Percentiles rank a stretch among this genome's conserved stretches.
These are phyloP conservation scores for Vanacampus margaritifer DNA, from an alignment of 2,113 vertebrate species.

Conservation along the genomic window DNA sequence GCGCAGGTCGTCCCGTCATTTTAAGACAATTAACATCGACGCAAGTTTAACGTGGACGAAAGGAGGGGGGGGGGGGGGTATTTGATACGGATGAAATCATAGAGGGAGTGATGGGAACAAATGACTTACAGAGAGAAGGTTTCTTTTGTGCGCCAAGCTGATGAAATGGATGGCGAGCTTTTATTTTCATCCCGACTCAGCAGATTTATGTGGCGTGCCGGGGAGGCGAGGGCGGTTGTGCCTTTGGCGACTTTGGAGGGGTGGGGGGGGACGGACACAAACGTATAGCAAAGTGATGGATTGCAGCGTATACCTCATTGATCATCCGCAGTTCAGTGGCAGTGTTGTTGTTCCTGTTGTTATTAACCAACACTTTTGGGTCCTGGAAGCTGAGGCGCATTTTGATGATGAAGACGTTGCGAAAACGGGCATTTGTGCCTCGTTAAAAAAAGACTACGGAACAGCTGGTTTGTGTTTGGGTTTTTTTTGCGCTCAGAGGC, in stretches of 20 bases:
- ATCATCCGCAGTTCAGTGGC: slow-evolving; percentile 56
- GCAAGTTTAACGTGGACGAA: neutral
- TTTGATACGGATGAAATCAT: neutral
- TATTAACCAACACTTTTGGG: slow-evolving; percentile 23
- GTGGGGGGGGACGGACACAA: slow-evolving; percentile 26
- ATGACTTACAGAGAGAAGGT: neutral
- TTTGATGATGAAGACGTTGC: slow-evolving; percentile 30
- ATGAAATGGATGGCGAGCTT: slow-evolving; percentile 48
- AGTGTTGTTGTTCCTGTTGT: slow-evolving; percentile 30
- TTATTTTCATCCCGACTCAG: slow-evolving; percentile 29
- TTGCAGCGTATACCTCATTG: slow-evolving; percentile 55
- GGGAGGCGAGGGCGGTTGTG: slow-evolving; percentile 39
- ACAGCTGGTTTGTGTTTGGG: neutral
- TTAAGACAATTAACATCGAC: slow-evolving; percentile 38
- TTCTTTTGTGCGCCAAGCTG: slow-evolving; percentile 38
- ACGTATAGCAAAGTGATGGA: slow-evolving; percentile 58
- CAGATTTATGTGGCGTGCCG: slow-evolving; percentile 56
- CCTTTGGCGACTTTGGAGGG: neutral
- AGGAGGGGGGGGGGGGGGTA: neutral
- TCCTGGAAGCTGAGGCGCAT: slow-evolving; percentile 46
- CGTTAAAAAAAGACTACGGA: neutral
- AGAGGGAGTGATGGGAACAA: neutral
- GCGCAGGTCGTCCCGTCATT: slow-evolving; percentile 22
- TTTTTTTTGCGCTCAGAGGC: too few relatives aligned
- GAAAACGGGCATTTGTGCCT: neutral